A percentile compares a stretch with the other conserved stretches of the same genome.
Conservation (phyloP, 2,797 vertebrate genomes). For the Cheracebus regulus region DNA sequence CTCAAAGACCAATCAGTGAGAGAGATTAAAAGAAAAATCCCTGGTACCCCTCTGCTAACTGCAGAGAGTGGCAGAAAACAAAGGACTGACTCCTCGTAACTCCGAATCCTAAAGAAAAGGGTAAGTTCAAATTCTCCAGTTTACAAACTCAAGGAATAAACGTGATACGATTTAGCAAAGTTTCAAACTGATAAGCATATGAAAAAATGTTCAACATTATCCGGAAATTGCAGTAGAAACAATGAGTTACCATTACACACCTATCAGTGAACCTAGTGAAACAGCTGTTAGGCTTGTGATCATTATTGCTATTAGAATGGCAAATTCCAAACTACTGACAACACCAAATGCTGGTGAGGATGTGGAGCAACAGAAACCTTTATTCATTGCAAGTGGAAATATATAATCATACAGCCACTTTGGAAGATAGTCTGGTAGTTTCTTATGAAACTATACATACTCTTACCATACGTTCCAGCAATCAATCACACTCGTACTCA, state of each 20-base stretch:
- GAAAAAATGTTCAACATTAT: not conserved
- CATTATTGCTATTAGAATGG: not conserved
- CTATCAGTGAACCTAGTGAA: not conserved
- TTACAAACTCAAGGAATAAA: not conserved
- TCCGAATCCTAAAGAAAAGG: not conserved
- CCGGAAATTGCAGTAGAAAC: not conserved
- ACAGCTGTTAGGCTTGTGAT: not conserved
- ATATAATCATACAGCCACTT: not conserved
- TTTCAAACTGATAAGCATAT: not conserved
- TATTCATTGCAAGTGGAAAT: no score
- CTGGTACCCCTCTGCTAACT: not conserved
- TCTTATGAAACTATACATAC: not conserved
- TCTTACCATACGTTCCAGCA: not conserved
- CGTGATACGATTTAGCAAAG: not conserved
- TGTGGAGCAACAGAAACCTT: not conserved
- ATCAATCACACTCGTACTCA: not conserved
- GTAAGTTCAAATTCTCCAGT: not conserved
- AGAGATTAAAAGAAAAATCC: not conserved
- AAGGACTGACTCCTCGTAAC: not conserved
- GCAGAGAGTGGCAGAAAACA: not conserved
- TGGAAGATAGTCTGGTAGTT: not conserved
- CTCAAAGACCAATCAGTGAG: not conserved
- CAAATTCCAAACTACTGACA: rapidly evolving
- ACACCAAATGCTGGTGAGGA: not conserved
- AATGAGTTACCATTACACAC: not conserved